Conservation (phyloP, 1,140 invertebrate genomes). For the Listronotus bonariensis region DNA sequence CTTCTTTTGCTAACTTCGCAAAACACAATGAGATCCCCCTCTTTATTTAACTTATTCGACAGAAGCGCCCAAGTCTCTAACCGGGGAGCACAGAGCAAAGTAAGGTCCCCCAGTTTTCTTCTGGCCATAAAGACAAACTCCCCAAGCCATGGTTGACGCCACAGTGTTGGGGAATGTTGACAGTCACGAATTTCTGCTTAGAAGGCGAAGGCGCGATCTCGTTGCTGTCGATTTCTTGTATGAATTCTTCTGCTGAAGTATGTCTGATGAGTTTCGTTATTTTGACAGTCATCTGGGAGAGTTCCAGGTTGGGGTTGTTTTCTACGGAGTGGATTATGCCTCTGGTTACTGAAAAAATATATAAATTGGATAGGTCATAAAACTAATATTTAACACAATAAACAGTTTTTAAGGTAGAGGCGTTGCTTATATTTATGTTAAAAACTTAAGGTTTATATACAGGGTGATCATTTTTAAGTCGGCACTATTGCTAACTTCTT, state of each 20-base stretch:
- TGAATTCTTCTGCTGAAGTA: conserved; percentile 53
- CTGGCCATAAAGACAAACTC: conserved; percentile 82
- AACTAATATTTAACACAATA: neutral
- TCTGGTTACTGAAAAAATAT: conserved; percentile 63
- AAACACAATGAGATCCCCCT: conserved; percentile 68
- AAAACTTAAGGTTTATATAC: too few relatives aligned
- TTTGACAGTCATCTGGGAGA: conserved; percentile 68
- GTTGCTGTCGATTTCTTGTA: conserved; percentile 50
- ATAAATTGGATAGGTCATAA: neutral
- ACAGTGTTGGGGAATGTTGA: conserved; percentile 69
- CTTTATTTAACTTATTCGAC: conserved; percentile 61
- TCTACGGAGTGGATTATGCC: conserved; percentile 70
- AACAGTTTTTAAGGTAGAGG: neutral
- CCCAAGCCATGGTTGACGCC: conserved; percentile 71
- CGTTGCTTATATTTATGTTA: too few relatives aligned
- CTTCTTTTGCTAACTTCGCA: conserved; percentile 54
- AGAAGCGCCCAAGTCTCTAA: conserved; percentile 70
- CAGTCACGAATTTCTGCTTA: conserved; percentile 51
- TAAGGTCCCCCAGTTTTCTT: conserved; percentile 70
- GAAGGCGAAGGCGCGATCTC: conserved; percentile 20
- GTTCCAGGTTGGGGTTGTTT: conserved; percentile 65
- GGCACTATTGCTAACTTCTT: too few relatives aligned
- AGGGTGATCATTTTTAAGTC: too few relatives aligned
- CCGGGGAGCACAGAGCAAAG: conserved; percentile 73
- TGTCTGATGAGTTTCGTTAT: conserved; percentile 70